phyloP scores from a whole-genome alignment of 2,888 invertebrate genomes.

The Torymus aiolomorphi region DNA sequence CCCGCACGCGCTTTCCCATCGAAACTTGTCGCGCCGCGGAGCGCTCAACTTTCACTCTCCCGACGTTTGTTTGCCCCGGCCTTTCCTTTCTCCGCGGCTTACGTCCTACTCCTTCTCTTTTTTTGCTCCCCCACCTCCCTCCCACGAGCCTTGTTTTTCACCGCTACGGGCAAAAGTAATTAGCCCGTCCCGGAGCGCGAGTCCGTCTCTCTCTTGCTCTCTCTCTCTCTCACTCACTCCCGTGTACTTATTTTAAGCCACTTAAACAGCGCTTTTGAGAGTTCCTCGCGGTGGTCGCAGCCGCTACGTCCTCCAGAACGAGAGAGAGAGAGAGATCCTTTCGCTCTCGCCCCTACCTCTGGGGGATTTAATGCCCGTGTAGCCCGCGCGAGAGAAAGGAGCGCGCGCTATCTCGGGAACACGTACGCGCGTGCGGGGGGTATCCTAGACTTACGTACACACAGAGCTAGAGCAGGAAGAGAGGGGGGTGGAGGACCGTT shows the following conservation, averaged over 20 bases:
- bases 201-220: too few species aligned
- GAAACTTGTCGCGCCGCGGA: conserved; percentile 1
- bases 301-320: not conserved
- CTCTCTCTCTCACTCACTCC: conserved; percentile 22
- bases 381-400: too few species aligned
- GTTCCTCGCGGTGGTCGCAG: conserved; percentile 37
- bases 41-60: conserved; percentile 35
- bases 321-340: conserved; percentile 16
- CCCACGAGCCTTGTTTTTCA: conserved; percentile 26
- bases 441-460: not conserved
- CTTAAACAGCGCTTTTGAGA: conserved; percentile 62
- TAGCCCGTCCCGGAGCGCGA: conserved; percentile 55
- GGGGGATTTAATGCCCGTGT: too few species aligned
- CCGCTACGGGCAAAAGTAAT: conserved; percentile 55
- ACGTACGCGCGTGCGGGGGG: conserved; percentile 5
- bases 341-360: not conserved
- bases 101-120: not conserved
- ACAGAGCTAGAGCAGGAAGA: not conserved
- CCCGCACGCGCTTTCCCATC: not conserved
- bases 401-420: not conserved
- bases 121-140: not conserved
- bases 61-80: conserved; percentile 30
- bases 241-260: conserved; percentile 66
- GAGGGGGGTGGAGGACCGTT: conserved; percentile 14
- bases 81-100: conserved; percentile 27